Evolutionary conservation across 2,113 vertebrate species (phyloP).

Genomic region (Micronycteris hirsuta): DNA sequence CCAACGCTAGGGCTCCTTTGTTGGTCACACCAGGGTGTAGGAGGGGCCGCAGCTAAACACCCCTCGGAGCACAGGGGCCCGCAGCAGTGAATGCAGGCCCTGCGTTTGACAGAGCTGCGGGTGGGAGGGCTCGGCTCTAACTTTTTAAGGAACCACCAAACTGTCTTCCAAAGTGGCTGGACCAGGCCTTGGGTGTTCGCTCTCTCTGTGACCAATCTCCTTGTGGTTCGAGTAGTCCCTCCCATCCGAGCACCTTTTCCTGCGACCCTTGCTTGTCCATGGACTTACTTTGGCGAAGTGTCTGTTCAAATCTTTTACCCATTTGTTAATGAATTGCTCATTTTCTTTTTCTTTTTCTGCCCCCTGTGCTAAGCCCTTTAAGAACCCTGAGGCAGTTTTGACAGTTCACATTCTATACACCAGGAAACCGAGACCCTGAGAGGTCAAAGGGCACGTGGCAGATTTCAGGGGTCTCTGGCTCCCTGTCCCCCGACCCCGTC

Average conservation of each 20-base stretch:
- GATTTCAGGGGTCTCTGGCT: not conserved
- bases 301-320: not conserved
- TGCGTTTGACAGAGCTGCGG: not conserved
- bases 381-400: not conserved
- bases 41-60: not conserved
- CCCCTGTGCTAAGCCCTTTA: not conserved
- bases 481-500: not conserved
- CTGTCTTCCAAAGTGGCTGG: not conserved
- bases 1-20: not conserved
- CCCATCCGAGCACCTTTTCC: not conserved
- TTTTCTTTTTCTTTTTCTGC: not conserved
- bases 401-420: not conserved
- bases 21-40: not conserved
- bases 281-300: not conserved
- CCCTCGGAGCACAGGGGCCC: fast-evolving
- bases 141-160: not conserved
- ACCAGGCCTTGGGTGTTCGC: too few species aligned
- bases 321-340: not conserved
- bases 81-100: not conserved
- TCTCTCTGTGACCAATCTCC: not conserved
- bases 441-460: not conserved
- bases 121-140: too few species aligned
- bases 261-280: not conserved
- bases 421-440: not conserved
- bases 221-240: not conserved